phyloP scores from a whole-genome alignment of 1,140 invertebrate genomes.

The Psix sp. region DNA sequence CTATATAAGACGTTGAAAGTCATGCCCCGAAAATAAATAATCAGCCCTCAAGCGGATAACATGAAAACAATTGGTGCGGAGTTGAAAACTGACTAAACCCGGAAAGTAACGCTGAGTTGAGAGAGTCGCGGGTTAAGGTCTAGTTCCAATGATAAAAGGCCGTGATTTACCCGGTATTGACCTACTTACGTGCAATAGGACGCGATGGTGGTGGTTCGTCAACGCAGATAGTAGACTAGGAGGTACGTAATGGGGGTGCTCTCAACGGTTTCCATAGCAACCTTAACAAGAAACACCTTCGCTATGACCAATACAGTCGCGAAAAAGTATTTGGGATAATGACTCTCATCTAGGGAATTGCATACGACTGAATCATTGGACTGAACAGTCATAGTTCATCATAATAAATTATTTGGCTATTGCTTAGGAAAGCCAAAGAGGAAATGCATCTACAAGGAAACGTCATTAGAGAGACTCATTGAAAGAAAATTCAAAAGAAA shows the following conservation, averaged over 20 bases:
- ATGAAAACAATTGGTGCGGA: slow-evolving; percentile 16
- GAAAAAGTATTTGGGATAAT: no score
- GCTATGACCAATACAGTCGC: slow-evolving; percentile 32
- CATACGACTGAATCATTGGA: no score
- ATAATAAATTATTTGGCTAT: no score
- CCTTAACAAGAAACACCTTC: slow-evolving; percentile 73
- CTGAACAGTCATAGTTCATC: no score
- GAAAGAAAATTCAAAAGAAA: slow-evolving; percentile 3
- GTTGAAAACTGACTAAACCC: not conserved
- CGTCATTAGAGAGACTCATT: slow-evolving; percentile 2
- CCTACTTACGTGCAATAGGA: slow-evolving; percentile 51
- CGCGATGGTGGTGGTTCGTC: slow-evolving; percentile 50
- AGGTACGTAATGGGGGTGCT: slow-evolving; percentile 64
- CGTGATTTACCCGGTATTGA: slow-evolving; percentile 59
- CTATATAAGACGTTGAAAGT: no score
- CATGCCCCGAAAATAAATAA: no score
- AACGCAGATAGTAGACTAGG: slow-evolving; percentile 47
- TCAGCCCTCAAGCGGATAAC: not conserved
- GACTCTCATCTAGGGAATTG: no score
- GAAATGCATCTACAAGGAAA: slow-evolving; percentile 17
- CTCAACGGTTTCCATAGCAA: slow-evolving; percentile 73
- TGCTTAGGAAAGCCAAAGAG: no score
- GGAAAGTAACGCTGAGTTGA: not conserved
- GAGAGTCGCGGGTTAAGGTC: slow-evolving; percentile 51
- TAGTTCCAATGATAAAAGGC: slow-evolving; percentile 43